A percentile compares a stretch with the other conserved stretches of the same genome.
These are phyloP conservation scores for Megaptera novaeangliae DNA, from an alignment of 2,113 vertebrate species.

Conservation along the genomic window DNA sequence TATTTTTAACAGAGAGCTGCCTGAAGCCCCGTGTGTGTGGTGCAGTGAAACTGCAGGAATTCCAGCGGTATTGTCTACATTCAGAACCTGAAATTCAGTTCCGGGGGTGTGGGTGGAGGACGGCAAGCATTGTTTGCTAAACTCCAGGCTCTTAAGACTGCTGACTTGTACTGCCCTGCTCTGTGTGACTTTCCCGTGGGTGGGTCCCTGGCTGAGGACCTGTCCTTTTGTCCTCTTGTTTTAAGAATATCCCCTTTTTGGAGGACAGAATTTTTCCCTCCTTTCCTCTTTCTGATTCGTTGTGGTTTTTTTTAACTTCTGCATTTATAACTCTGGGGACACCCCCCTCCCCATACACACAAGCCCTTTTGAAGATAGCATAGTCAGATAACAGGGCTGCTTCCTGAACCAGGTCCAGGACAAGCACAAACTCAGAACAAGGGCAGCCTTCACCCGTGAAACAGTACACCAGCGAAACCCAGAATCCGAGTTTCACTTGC, in stretches of 20 bases:
- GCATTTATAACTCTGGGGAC: background rate
- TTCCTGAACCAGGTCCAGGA: constrained; percentile 15
- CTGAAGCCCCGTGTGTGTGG: background rate
- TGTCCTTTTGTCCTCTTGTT: background rate
- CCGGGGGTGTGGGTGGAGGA: constrained; percentile 1
- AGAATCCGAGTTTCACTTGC: constrained; percentile 53
- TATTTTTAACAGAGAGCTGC: background rate
- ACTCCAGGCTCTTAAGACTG: background rate
- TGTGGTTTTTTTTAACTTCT: background rate
- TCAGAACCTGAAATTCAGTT: constrained; percentile 37
- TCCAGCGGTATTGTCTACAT: constrained; percentile 11
- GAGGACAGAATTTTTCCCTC: background rate
- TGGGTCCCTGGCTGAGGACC: background rate
- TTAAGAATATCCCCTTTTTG: background rate
- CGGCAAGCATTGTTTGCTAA: constrained; percentile 12
- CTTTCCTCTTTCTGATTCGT: background rate
- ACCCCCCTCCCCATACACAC: background rate
- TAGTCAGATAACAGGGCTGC: constrained; percentile 45
- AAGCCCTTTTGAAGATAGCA: constrained; percentile 40
- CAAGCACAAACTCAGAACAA: constrained; percentile 58
- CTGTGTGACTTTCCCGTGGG: background rate
- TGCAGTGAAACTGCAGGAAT: background rate
- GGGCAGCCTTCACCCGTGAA: constrained; percentile 48
- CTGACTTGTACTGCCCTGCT: background rate
- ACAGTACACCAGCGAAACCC: constrained; percentile 65